These are phyloP conservation scores for Osmoderma eremita DNA, from an alignment of 2,888 invertebrate genomes.

Conservation along the genomic window DNA sequence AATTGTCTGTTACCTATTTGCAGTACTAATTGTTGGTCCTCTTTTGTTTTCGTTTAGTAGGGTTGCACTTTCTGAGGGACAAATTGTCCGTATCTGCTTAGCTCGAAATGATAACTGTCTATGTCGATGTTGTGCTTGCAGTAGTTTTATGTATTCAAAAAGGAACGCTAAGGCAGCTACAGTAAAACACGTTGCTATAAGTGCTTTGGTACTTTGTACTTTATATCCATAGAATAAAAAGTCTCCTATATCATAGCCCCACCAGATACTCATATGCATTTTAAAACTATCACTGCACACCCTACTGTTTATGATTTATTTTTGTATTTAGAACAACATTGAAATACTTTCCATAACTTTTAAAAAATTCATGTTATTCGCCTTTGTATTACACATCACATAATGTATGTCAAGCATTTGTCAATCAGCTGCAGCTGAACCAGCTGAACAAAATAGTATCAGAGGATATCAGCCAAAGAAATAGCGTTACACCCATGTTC, in stretches of 20 bases:
- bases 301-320: not conserved
- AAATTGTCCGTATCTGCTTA: conserved; percentile 57
- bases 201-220: conserved; percentile 66
- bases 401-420: not conserved
- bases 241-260: conserved; percentile 70
- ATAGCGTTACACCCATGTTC: too few species aligned
- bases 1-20: conserved; percentile 28
- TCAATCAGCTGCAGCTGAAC: conserved; percentile 18
- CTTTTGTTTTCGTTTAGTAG: conserved; percentile 57
- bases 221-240: conserved; percentile 73
- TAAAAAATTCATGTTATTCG: conserved; percentile 27
- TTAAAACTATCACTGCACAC: conserved; percentile 38
- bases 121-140: conserved; percentile 64
- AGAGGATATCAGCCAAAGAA: too few species aligned
- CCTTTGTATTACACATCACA: not conserved
- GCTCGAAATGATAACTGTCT: conserved; percentile 58
- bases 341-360: conserved; percentile 1
- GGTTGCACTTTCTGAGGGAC: conserved; percentile 63
- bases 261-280: conserved; percentile 77
- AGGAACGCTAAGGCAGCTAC: conserved; percentile 69
- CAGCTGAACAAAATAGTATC: not conserved
- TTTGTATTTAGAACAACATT: conserved; percentile 2
- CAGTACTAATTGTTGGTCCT: conserved; percentile 17
- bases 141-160: conserved; percentile 69
- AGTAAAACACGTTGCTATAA: conserved; percentile 70